These are phyloP conservation scores for Baccha elongata DNA, from an alignment of 2,888 invertebrate species.

Conservation along the genomic window DNA sequence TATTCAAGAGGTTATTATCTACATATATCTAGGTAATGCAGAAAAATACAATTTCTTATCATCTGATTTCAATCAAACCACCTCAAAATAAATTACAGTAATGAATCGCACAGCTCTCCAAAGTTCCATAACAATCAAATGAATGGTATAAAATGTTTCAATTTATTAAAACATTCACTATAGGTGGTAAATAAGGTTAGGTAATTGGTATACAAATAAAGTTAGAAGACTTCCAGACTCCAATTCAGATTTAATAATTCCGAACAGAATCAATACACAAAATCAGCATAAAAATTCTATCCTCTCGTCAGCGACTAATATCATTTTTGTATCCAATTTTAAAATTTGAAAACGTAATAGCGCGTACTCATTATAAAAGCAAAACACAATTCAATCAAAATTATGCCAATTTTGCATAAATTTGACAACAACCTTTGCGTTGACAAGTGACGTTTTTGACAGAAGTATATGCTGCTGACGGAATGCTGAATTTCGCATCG, in stretches of 20 bases:
- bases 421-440: constrained; percentile 34
- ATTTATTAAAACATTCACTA: no score
- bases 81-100: no score
- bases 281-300: not conserved
- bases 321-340: constrained; percentile 56
- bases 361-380: constrained; percentile 58
- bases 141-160: no score
- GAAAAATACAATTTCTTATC: no score
- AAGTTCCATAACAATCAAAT: no score
- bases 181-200: no score
- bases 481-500: constrained; percentile 20
- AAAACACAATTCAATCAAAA: constrained; percentile 70
- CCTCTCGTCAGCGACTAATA: constrained; percentile 16
- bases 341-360: constrained; percentile 60
- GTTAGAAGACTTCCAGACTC: no score
- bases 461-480: constrained; percentile 17
- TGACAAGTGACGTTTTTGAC: constrained; percentile 46
- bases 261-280: constrained; percentile 5
- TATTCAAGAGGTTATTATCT: no score
- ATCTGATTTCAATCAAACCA: no score
- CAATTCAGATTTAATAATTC: constrained; percentile 34
- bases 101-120: no score
- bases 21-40: no score
- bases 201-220: no score
- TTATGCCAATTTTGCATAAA: constrained; percentile 66